These are phyloP conservation scores for Synanthedon vespiformis DNA, from an alignment of 2,888 invertebrate species.

Conservation along the genomic window DNA sequence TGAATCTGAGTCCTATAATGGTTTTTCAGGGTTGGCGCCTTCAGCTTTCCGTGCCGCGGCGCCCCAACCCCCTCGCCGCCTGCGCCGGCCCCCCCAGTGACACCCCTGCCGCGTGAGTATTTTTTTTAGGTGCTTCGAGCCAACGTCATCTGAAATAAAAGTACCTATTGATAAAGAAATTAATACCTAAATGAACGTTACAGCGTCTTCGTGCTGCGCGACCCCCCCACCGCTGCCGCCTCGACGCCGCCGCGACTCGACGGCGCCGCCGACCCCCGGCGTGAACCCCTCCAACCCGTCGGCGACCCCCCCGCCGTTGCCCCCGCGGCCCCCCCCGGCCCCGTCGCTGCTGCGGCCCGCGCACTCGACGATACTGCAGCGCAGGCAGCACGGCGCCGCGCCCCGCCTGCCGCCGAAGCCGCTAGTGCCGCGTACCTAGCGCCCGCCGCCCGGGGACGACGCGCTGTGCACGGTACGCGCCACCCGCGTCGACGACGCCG, in stretches of 20 bases:
- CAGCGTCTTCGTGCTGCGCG: conserved; percentile 23
- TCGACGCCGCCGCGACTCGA: conserved; percentile 47
- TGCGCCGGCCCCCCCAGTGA: conserved; percentile 17
- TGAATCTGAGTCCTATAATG: background rate
- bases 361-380: conserved; percentile 59
- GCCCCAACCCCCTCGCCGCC: conserved; percentile 37
- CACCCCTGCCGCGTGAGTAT: conserved; percentile 19
- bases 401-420: conserved; percentile 56
- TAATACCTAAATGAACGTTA: too few relatives aligned
- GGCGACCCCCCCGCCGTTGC: conserved; percentile 38
- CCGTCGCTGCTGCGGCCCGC: conserved; percentile 61
- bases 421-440: conserved; percentile 34
- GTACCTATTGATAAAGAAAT: too few relatives aligned
- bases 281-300: conserved; percentile 12
- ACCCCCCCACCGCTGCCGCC: conserved; percentile 62
- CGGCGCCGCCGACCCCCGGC: conserved; percentile 16
- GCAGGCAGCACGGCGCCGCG: conserved; percentile 37
- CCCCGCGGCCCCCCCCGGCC: conserved; percentile 50
- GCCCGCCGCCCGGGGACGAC: conserved; percentile 3
- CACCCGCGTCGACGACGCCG: conserved; percentile 8
- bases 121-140: background rate
- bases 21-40: conserved; percentile 31
- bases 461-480: background rate
- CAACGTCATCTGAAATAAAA: too few relatives aligned
- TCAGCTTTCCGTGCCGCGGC: conserved; percentile 45